Percentiles rank a stretch among this genome's conserved stretches.
These are phyloP conservation scores for Erpornis zantholeuca DNA, from an alignment of 2,113 vertebrate genomes.

Conservation along the genomic window DNA sequence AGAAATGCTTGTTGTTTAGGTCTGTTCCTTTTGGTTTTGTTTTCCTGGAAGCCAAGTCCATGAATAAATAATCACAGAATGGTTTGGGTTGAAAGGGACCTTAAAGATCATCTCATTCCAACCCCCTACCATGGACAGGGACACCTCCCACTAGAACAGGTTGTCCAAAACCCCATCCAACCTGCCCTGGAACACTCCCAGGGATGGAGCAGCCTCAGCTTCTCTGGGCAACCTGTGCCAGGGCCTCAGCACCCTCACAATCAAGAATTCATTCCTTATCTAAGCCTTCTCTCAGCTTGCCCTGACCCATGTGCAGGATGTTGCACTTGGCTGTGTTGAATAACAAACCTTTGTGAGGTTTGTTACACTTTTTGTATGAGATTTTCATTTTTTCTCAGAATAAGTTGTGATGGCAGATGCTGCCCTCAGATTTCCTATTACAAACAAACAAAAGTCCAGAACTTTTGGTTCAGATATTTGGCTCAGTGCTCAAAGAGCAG, in stretches of 20 bases:
- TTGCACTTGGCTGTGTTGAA: not conserved
- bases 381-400: not conserved
- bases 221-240: not conserved
- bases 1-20: not conserved
- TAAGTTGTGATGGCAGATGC: not conserved
- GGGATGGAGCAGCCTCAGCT: not conserved
- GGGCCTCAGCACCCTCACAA: not conserved
- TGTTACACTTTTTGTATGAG: not conserved
- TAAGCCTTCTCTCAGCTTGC: not conserved
- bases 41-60: not conserved
- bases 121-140: not conserved
- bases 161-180: not conserved
- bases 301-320: not conserved
- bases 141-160: not conserved
- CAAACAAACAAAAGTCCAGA: not conserved
- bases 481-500: not conserved
- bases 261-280: not conserved
- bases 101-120: not conserved
- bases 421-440: not conserved
- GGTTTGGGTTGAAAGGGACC: not conserved
- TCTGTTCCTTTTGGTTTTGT: not conserved
- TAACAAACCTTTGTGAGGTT: not conserved
- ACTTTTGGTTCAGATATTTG: not conserved
- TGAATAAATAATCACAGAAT: not conserved
- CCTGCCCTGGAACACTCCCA: not conserved